These are phyloP conservation scores for Drosophila mojavensis DNA, from an alignment of 1,140 invertebrate species.

Conservation along the genomic window DNA sequence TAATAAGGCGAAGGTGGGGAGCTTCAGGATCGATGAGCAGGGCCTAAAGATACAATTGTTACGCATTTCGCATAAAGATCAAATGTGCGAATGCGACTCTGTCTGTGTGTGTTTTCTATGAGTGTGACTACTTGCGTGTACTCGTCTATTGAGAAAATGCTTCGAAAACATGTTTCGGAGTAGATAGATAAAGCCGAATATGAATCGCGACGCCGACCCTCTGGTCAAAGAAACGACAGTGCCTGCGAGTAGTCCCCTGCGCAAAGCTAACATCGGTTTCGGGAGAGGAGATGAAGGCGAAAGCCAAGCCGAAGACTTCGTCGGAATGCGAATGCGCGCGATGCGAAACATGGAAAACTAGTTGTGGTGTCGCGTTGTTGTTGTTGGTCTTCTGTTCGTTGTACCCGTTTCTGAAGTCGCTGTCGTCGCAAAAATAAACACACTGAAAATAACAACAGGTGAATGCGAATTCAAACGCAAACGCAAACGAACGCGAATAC, in stretches of 20 bases:
- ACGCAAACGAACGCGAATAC: conserved; percentile 48
- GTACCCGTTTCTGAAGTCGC: conserved; percentile 26
- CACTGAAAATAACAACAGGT: conserved; percentile 75
- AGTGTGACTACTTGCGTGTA: conserved; percentile 36
- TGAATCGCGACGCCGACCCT: conserved; percentile 48
- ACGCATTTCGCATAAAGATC: conserved; percentile 35
- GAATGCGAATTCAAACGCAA: conserved; percentile 59
- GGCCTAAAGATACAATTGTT: conserved; percentile 22
- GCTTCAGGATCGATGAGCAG: neutral
- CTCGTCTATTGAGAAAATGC: conserved; percentile 59
- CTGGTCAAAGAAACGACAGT: conserved; percentile 15
- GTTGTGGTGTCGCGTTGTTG: conserved; percentile 60
- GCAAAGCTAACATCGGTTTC: conserved; percentile 3
- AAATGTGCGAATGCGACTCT: conserved; percentile 8
- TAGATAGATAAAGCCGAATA: conserved; percentile 66
- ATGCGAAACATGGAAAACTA: conserved; percentile 72
- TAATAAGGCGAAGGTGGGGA: neutral
- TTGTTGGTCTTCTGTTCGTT: conserved; percentile 27
- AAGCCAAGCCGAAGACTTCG: conserved; percentile 21
- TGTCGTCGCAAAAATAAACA: conserved; percentile 60
- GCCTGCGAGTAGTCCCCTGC: conserved; percentile 18
- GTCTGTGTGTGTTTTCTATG: neutral
- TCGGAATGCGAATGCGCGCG: conserved; percentile 57
- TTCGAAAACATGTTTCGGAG: conserved; percentile 68
- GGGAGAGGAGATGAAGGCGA: conserved; percentile 28